A percentile compares a stretch with the other conserved stretches of the same genome.
Evolutionary conservation across 2,888 invertebrate genomes (phyloP).

Genomic region (Cerastis leucographa): DNA sequence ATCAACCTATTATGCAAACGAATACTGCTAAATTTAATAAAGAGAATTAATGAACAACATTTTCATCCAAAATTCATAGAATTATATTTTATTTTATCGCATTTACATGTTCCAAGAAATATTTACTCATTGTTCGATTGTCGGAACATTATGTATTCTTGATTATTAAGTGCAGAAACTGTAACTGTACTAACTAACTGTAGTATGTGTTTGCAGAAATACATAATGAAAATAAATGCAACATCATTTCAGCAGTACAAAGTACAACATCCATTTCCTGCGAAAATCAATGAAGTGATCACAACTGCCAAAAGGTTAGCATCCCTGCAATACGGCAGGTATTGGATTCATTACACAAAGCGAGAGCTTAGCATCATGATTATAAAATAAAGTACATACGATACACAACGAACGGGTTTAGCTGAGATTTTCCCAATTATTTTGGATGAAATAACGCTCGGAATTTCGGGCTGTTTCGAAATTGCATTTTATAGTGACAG

Average conservation of each 20-base stretch:
- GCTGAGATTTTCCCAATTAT: slow-evolving; percentile 43
- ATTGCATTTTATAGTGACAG: slow-evolving; percentile 45
- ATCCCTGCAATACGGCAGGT: not conserved
- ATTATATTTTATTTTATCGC: too few relatives aligned
- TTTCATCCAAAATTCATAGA: not conserved
- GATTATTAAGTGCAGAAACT: not conserved
- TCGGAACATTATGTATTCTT: not conserved
- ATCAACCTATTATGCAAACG: not conserved
- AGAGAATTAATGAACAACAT: not conserved
- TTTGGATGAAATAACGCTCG: slow-evolving; percentile 28
- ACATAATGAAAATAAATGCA: not conserved
- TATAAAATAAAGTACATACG: slow-evolving; percentile 12
- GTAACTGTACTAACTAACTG: too few relatives aligned
- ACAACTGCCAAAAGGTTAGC: not conserved
- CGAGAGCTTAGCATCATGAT: not conserved
- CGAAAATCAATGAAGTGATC: not conserved
- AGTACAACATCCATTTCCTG: not conserved
- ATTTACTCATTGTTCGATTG: not conserved
- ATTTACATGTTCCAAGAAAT: not conserved
- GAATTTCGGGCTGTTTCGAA: slow-evolving; percentile 39
- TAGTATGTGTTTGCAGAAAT: not conserved
- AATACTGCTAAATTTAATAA: not conserved
- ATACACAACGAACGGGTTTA: slow-evolving; percentile 30
- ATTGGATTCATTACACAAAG: slow-evolving; percentile 9
- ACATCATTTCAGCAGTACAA: not conserved